These are phyloP conservation scores for Drosophila mettleri DNA, from an alignment of 2,888 invertebrate genomes.

Conservation along the genomic window DNA sequence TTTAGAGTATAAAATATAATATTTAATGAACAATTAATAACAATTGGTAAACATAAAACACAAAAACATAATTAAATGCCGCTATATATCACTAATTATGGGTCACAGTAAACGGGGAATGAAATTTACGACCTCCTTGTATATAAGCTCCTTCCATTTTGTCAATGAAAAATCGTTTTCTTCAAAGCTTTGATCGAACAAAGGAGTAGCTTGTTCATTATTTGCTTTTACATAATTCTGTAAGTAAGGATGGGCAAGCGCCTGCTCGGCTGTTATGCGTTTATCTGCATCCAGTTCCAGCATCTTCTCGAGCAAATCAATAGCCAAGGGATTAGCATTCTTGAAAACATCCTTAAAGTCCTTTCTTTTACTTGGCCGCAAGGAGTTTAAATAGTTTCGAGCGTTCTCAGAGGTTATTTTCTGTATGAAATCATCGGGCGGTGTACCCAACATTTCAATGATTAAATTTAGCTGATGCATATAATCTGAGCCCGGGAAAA, in stretches of 20 bases:
- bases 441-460: conserved; percentile 98
- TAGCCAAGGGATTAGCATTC: conserved; percentile 96
- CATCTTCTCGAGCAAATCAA: conserved; percentile 97
- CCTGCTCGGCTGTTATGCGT: conserved; percentile 91
- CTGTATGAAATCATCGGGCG: conserved; percentile 95
- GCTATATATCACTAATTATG: conserved; percentile 18
- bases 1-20: background rate
- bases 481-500: conserved; percentile 99
- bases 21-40: conserved; percentile 37
- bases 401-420: conserved; percentile 99
- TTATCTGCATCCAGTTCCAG: conserved; percentile 97
- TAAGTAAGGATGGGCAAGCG: conserved; percentile 87
- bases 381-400: conserved; percentile 95
- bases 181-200: conserved; percentile 98
- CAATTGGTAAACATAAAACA: conserved; percentile 36
- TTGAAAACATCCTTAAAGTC: conserved; percentile 95
- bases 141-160: conserved; percentile 93
- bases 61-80: conserved; percentile 28
- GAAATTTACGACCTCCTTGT: conserved; percentile 92
- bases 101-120: too few species aligned
- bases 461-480: conserved; percentile 99
- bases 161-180: conserved; percentile 96
- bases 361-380: conserved; percentile 93
- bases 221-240: conserved; percentile 98
- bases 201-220: conserved; percentile 95